Evolutionary conservation across 2,888 invertebrate species (phyloP).

Genomic region (Stenodera caucasica): DNA sequence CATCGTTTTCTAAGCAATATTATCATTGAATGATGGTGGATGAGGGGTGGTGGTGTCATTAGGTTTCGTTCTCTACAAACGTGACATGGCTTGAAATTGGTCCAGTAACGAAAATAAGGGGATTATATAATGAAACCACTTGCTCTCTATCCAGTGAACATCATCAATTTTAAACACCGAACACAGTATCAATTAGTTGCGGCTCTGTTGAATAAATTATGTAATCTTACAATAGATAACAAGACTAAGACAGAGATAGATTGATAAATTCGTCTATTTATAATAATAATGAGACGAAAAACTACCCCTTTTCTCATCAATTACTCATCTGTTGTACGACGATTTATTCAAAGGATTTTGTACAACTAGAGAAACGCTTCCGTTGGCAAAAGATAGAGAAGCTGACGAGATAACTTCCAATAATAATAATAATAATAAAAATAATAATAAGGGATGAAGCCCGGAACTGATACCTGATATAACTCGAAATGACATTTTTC

Average conservation of each 20-base stretch:
- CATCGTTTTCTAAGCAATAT: not conserved
- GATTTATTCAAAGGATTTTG: not conserved
- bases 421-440: not conserved
- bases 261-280: not conserved
- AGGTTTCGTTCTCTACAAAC: not conserved
- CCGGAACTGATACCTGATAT: too few species aligned
- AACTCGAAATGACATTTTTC: too few species aligned
- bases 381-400: not conserved
- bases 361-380: not conserved
- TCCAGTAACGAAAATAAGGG: not conserved
- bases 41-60: too few species aligned
- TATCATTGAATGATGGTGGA: not conserved
- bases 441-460: too few species aligned
- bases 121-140: slow-evolving; percentile 25
- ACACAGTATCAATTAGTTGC: slow-evolving; percentile 20
- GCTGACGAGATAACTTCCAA: not conserved
- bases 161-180: slow-evolving; percentile 21
- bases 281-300: not conserved
- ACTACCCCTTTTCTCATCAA: not conserved
- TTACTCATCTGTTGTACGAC: slow-evolving; percentile 3
- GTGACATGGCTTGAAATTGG: slow-evolving; percentile 4
- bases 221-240: slow-evolving; percentile 16
- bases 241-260: not conserved
- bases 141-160: slow-evolving; percentile 11
- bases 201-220: slow-evolving; percentile 16